Evolutionary conservation across 2,888 invertebrate species (phyloP).

Genomic region (Mechanitis messenoides): DNA sequence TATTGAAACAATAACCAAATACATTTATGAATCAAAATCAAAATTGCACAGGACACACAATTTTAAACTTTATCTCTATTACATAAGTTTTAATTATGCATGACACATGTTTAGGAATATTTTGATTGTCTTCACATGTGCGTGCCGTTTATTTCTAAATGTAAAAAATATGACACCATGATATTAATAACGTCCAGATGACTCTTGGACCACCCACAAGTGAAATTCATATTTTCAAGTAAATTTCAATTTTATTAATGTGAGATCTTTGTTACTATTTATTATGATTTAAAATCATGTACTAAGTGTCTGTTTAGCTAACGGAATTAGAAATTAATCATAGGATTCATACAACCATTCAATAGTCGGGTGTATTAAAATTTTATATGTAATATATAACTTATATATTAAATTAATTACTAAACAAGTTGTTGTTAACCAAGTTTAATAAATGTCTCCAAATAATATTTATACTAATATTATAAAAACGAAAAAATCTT

Average conservation of each 20-base stretch:
- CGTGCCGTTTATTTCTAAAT: conserved; percentile 19
- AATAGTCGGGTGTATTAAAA: no score
- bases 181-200: conserved; percentile 45
- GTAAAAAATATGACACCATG: conserved; percentile 27
- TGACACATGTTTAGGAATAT: conserved; percentile 7
- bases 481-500: no score
- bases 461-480: no score
- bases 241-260: background rate
- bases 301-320: no score
- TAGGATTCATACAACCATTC: no score
- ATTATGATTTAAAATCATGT: no score
- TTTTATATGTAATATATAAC: no score
- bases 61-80: conserved; percentile 37
- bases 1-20: background rate
- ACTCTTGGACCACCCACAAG: conserved; percentile 44
- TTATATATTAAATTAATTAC: no score
- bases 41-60: background rate
- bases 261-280: no score
- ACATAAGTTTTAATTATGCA: conserved; percentile 23
- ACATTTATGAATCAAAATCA: background rate
- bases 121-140: conserved; percentile 19
- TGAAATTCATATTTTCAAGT: conserved; percentile 7
- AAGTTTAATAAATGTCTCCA: no score
- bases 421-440: no score
- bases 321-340: no score